A percentile compares a stretch with the other conserved stretches of the same genome.
These are phyloP conservation scores for Anolis sagrei DNA, from an alignment of 2,113 vertebrate genomes.

Conservation along the genomic window DNA sequence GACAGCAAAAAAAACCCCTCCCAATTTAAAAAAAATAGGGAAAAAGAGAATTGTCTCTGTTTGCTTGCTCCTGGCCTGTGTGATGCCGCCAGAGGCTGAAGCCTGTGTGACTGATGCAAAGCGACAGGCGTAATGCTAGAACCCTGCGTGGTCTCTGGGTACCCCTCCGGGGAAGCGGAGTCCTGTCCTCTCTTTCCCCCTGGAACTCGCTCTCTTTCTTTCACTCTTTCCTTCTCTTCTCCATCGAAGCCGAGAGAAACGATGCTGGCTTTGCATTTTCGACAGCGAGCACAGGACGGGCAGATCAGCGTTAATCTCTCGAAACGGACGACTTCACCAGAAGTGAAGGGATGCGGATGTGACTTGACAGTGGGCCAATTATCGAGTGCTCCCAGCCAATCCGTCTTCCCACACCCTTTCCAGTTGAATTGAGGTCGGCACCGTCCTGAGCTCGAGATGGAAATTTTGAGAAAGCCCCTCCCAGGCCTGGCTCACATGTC, in stretches of 20 bases:
- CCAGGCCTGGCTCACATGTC: not conserved
- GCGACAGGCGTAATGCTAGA: conserved; percentile 37
- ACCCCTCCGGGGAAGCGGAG: accelerated
- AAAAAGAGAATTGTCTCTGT: not conserved
- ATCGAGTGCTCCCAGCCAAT: not conserved
- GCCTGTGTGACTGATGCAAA: conserved; percentile 44
- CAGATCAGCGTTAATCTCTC: not conserved
- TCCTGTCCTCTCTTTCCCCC: accelerated
- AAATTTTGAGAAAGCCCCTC: no score
- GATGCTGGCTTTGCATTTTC: not conserved
- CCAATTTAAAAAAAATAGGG: not conserved
- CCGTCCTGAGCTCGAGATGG: not conserved
- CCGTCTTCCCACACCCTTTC: not conserved
- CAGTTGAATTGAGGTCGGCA: not conserved
- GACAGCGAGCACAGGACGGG: not conserved
- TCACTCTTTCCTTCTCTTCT: not conserved
- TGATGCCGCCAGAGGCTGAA: conserved; percentile 14
- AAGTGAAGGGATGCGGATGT: not conserved
- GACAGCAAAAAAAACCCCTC: not conserved
- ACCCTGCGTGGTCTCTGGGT: accelerated
- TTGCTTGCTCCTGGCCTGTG: not conserved
- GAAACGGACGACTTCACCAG: not conserved
- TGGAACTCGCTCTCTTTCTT: not conserved
- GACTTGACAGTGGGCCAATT: conserved; percentile 11
- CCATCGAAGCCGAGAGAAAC: not conserved